These are phyloP conservation scores for Phrynocephalus vlangalii DNA, from an alignment of 2,797 vertebrate genomes.

Conservation along the genomic window DNA sequence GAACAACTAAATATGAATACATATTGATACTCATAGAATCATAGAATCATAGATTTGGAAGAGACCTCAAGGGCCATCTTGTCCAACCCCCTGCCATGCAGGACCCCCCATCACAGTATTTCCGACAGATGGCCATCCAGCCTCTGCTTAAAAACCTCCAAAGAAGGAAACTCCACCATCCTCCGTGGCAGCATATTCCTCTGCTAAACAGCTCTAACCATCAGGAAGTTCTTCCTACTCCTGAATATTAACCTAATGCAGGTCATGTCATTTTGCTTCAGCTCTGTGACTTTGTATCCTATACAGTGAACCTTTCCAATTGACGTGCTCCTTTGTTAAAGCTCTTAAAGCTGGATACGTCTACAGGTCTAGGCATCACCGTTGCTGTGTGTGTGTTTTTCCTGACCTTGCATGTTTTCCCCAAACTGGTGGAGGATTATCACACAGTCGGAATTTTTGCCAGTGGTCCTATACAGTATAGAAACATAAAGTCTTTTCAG, in stretches of 20 bases:
- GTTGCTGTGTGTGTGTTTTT: not conserved
- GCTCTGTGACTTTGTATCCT: not conserved
- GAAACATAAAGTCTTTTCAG: slow-evolving; percentile 25
- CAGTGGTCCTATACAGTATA: slow-evolving; percentile 30
- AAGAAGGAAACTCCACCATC: no score
- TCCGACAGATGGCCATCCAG: no score
- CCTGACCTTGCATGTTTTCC: slow-evolving; percentile 29
- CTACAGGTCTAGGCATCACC: not conserved
- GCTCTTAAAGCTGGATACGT: not conserved
- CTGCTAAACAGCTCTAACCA: no score
- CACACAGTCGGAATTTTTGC: slow-evolving; percentile 34
- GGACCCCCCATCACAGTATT: no score
- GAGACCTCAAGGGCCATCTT: no score
- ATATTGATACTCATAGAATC: not conserved
- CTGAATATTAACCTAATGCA: not conserved
- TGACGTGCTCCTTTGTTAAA: not conserved
- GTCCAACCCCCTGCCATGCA: no score
- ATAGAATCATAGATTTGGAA: no score
- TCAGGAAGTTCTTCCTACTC: no score
- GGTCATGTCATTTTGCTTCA: not conserved
- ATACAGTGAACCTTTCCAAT: not conserved
- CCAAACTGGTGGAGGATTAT: slow-evolving; percentile 37
- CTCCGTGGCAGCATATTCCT: no score
- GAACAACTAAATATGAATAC: no score
- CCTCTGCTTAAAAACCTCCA: no score